Evolutionary conservation across 2,113 vertebrate species (phyloP).

Genomic region (Aviceda subcristata): DNA sequence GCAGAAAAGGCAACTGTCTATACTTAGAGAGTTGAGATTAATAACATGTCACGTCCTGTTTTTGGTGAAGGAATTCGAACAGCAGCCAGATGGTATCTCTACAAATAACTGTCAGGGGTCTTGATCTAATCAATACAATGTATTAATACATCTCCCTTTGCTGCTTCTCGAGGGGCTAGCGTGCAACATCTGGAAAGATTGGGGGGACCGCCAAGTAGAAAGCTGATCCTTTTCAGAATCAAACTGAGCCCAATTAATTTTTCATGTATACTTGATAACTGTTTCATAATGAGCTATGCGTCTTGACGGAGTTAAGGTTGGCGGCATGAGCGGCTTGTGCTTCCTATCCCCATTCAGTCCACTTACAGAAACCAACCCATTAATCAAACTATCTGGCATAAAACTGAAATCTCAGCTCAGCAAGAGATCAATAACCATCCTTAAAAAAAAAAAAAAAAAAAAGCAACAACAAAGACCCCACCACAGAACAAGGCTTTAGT

Average conservation of each 20-base stretch:
- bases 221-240: constrained; percentile 84
- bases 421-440: constrained; percentile 96
- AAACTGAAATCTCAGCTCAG: constrained; percentile 93
- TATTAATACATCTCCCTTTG: constrained; percentile 98
- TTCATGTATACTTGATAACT: constrained; percentile 91
- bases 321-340: constrained; percentile 83
- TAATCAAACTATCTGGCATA: constrained; percentile 99
- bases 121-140: constrained; percentile 99
- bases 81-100: constrained; percentile 99
- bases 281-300: constrained; percentile 88
- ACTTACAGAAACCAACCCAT: constrained; percentile 97
- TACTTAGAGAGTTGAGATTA: constrained; percentile 95
- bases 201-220: constrained; percentile 78
- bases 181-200: constrained; percentile 96
- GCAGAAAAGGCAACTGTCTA: constrained; percentile 87
- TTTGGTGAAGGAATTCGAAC: constrained; percentile 99
- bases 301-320: constrained; percentile 86
- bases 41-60: constrained; percentile 99
- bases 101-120: constrained; percentile 99
- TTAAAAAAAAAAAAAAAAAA: constrained; percentile 64
- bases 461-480: constrained; percentile 42
- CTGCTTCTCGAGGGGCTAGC: constrained; percentile 88
- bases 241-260: constrained; percentile 90
- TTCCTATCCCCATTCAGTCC: constrained; percentile 98
- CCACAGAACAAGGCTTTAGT: constrained; percentile 69